Percentiles rank a stretch among this genome's conserved stretches.
Evolutionary conservation across 2,888 invertebrate species (phyloP).

Genomic region (Herminia tarsipennalis): DNA sequence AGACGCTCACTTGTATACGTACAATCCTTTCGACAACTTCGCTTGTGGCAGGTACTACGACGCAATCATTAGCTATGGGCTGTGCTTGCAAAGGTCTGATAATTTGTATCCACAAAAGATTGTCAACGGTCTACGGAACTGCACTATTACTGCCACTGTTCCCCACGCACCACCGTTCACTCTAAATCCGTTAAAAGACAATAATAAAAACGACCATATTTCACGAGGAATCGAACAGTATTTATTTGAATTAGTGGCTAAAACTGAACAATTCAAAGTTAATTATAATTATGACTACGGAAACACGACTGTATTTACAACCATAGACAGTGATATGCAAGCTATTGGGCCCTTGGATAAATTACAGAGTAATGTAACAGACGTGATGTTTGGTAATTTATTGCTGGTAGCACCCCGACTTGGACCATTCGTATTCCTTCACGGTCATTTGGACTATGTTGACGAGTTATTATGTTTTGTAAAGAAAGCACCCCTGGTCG

Average conservation of each 20-base stretch:
- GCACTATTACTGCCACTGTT: slow-evolving; percentile 48
- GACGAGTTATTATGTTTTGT: slow-evolving; percentile 25
- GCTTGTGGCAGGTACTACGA: slow-evolving; percentile 60
- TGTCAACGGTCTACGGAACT: slow-evolving; percentile 51
- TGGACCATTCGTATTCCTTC: slow-evolving; percentile 16
- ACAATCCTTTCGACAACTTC: slow-evolving; percentile 62
- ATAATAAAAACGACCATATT: neutral
- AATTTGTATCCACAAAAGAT: slow-evolving; percentile 50
- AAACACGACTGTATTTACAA: neutral
- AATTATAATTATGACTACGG: slow-evolving; percentile 5
- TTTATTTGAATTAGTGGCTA: slow-evolving; percentile 16
- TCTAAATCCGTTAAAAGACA: slow-evolving; percentile 32
- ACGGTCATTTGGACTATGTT: slow-evolving; percentile 17
- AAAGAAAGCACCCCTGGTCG: slow-evolving; percentile 9
- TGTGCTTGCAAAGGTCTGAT: slow-evolving; percentile 37
- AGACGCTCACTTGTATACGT: slow-evolving; percentile 53
- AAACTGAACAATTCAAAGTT: slow-evolving; percentile 19
- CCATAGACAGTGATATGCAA: slow-evolving; percentile 13
- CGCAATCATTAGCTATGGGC: slow-evolving; percentile 51
- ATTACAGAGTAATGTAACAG: slow-evolving; percentile 20
- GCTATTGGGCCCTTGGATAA: slow-evolving; percentile 12
- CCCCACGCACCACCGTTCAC: slow-evolving; percentile 57
- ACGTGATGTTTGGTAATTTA: slow-evolving; percentile 17
- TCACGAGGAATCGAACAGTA: slow-evolving; percentile 21
- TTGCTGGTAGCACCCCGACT: slow-evolving; percentile 4